These are phyloP conservation scores for Stenichneumon culpator DNA, from an alignment of 2,888 invertebrate species.

Conservation along the genomic window DNA sequence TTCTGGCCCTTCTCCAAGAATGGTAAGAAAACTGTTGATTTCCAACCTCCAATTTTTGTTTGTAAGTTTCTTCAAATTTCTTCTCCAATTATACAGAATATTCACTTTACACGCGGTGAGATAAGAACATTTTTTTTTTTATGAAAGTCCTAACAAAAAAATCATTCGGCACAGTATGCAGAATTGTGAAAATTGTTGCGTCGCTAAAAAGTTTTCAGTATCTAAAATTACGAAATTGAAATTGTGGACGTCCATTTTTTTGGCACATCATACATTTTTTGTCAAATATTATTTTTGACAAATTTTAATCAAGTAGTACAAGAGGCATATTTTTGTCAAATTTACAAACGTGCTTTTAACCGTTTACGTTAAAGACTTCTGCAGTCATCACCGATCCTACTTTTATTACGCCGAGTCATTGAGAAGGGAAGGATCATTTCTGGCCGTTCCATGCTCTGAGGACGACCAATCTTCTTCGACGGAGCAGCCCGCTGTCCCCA, in stretches of 20 bases:
- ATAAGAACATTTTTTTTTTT: too few relatives aligned
- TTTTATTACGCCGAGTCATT: slow-evolving; percentile 86
- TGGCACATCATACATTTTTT: too few relatives aligned
- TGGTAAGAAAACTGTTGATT: slow-evolving; percentile 75
- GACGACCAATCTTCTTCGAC: neutral
- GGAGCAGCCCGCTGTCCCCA: neutral
- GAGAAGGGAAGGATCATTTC: slow-evolving; percentile 80
- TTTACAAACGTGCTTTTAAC: neutral
- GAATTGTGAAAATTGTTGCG: neutral
- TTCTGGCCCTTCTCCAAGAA: slow-evolving; percentile 72
- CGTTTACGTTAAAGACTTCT: slow-evolving; percentile 83
- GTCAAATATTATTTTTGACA: too few relatives aligned
- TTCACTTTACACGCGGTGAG: too few relatives aligned
- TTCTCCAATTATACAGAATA: neutral
- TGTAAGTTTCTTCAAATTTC: neutral
- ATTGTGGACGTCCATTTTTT: too few relatives aligned
- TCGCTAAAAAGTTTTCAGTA: too few relatives aligned
- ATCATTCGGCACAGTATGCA: neutral
- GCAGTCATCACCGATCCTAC: slow-evolving; percentile 87
- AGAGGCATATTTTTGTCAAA: too few relatives aligned
- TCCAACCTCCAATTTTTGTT: neutral
- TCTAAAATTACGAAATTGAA: neutral
- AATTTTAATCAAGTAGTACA: too few relatives aligned
- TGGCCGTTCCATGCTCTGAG: slow-evolving; percentile 75
- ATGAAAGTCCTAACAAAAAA: neutral